Evolutionary conservation across 64 coral and sea anemone species (phyloP).

Genomic region (Actinia equina): DNA sequence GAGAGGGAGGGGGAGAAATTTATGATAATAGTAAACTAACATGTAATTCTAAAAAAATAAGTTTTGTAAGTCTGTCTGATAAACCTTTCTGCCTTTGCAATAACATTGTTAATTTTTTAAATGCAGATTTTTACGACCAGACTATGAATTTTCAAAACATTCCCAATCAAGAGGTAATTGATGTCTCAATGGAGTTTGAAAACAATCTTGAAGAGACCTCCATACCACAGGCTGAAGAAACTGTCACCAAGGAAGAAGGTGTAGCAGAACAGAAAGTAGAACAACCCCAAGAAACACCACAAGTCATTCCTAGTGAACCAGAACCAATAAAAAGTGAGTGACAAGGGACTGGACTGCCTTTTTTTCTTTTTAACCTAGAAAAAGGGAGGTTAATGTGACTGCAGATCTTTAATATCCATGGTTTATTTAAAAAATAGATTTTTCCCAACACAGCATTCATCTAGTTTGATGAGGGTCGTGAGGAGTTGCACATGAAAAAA

Average conservation of each 20-base stretch:
- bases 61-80: neutral
- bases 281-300: neutral
- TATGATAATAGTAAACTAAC: too few relatives aligned
- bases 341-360: neutral
- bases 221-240: neutral
- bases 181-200: conserved; percentile 13
- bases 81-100: neutral
- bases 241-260: neutral
- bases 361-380: neutral
- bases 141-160: neutral
- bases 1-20: too few relatives aligned
- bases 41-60: too few relatives aligned
- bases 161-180: conserved; percentile 6
- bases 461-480: too few relatives aligned
- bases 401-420: too few relatives aligned
- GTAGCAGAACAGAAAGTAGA: neutral
- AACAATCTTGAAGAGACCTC: neutral
- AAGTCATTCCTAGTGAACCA: neutral
- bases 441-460: too few relatives aligned
- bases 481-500: too few relatives aligned
- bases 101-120: neutral
- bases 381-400: too few relatives aligned
- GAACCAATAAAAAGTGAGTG: neutral
- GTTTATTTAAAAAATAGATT: too few relatives aligned
- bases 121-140: neutral